These are phyloP conservation scores for Drosophila leonis DNA, from an alignment of 2,888 invertebrate genomes.

Conservation along the genomic window DNA sequence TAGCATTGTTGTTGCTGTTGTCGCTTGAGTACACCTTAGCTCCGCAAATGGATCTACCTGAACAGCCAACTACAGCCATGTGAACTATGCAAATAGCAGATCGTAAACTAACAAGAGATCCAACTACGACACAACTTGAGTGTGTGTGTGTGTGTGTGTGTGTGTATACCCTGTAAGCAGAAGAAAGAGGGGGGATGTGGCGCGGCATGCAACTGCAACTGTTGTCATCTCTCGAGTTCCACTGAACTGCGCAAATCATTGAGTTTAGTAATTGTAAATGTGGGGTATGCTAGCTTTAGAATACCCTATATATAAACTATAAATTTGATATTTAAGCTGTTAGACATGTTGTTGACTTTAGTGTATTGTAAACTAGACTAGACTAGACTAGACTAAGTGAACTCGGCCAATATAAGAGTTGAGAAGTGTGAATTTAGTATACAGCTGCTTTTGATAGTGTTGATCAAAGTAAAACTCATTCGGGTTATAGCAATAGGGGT, in stretches of 20 bases:
- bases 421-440: background rate
- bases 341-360: background rate
- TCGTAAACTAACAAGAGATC: constrained; percentile 62
- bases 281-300: background rate
- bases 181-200: background rate
- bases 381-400: background rate
- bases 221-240: constrained; percentile 5
- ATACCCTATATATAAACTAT: background rate
- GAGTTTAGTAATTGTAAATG: background rate
- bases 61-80: background rate
- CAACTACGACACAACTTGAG: constrained; percentile 24
- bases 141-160: constrained; percentile 27
- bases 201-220: background rate
- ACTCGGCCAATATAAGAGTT: background rate
- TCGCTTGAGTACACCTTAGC: constrained; percentile 14
- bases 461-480: background rate
- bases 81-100: constrained; percentile 64
- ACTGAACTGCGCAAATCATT: constrained; percentile 1
- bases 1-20: constrained; percentile 6
- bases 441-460: background rate
- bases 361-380: background rate
- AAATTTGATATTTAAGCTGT: background rate
- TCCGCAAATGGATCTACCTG: constrained; percentile 19
- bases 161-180: constrained; percentile 24
- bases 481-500: background rate